phyloP scores from a whole-genome alignment of 2,797 vertebrate genomes.

The Anniella stebbinsi region DNA sequence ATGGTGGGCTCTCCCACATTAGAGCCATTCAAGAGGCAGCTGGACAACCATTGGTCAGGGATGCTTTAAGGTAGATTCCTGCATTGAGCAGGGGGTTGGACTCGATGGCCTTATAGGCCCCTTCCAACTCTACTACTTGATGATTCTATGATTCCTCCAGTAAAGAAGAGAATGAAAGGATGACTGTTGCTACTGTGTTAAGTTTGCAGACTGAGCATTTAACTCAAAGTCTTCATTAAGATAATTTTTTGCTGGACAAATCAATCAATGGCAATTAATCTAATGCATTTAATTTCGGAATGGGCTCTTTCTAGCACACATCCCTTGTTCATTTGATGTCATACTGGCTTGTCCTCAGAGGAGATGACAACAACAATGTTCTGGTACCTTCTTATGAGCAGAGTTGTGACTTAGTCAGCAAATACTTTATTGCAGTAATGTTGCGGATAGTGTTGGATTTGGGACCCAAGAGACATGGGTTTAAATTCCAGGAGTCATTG shows the following conservation, averaged over 20 bases:
- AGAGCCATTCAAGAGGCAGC: too few relatives aligned
- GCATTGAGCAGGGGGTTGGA: too few relatives aligned
- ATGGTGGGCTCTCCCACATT: too few relatives aligned
- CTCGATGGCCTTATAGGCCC: too few relatives aligned
- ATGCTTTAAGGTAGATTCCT: too few relatives aligned
- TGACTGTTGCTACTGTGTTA: not conserved
- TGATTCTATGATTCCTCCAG: conserved; percentile 7
- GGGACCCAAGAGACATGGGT: not conserved
- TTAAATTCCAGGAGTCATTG: not conserved
- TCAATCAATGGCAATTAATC: conserved; percentile 19
- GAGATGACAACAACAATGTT: not conserved
- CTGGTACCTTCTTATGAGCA: not conserved
- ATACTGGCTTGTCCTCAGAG: conserved; percentile 2
- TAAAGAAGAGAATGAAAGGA: not conserved
- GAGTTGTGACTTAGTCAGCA: not conserved
- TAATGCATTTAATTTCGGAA: not conserved
- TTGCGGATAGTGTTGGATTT: not conserved
- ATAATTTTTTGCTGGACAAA: conserved; percentile 40
- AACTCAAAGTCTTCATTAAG: conserved; percentile 20
- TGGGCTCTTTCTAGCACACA: not conserved
- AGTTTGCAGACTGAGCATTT: conserved; percentile 32
- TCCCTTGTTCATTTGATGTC: conserved; percentile 14
- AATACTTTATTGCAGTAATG: not conserved
- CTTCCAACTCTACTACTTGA: too few relatives aligned
- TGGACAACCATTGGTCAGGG: too few relatives aligned